Conservation (phyloP, 2,888 invertebrate species). For the Tenthredo scrophulariae region DNA sequence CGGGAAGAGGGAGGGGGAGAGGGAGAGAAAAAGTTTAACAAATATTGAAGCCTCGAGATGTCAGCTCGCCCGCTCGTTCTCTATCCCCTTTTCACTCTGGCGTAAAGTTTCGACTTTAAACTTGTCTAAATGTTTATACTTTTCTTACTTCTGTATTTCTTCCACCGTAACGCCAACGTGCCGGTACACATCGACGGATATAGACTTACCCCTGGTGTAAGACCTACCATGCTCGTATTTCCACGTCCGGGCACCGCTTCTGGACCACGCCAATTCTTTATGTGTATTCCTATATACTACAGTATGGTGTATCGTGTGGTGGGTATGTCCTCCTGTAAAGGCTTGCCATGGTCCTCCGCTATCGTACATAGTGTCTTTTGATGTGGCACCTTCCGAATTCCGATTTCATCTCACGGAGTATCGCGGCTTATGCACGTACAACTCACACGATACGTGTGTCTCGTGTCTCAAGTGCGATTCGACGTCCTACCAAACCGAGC, state of each 20-base stretch:
- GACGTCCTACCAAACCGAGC: background rate
- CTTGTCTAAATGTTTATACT: conserved; percentile 72
- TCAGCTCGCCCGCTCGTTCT: conserved; percentile 58
- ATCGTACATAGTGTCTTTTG: conserved; percentile 17
- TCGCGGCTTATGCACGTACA: conserved; percentile 40
- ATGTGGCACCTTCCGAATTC: conserved; percentile 38
- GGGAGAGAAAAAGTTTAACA: conserved; percentile 67
- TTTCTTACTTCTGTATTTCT: conserved; percentile 66
- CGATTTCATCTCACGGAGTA: conserved; percentile 41
- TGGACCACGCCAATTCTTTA: conserved; percentile 20
- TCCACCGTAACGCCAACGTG: conserved; percentile 19
- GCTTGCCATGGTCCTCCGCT: background rate
- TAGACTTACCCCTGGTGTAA: background rate
- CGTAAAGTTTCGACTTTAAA: conserved; percentile 70
- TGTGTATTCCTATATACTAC: background rate
- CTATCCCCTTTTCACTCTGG: conserved; percentile 52
- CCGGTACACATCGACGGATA: background rate
- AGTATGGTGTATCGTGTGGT: background rate
- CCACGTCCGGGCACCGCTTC: background rate
- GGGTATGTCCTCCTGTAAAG: background rate
- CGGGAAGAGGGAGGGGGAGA: conserved; percentile 58
- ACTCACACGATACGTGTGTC: conserved; percentile 43
- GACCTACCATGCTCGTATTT: conserved; percentile 5
- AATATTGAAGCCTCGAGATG: conserved; percentile 71
- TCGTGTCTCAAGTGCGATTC: conserved; percentile 4